These are phyloP conservation scores for Xyrichtys novacula DNA, from an alignment of 2,797 vertebrate genomes.

Conservation along the genomic window DNA sequence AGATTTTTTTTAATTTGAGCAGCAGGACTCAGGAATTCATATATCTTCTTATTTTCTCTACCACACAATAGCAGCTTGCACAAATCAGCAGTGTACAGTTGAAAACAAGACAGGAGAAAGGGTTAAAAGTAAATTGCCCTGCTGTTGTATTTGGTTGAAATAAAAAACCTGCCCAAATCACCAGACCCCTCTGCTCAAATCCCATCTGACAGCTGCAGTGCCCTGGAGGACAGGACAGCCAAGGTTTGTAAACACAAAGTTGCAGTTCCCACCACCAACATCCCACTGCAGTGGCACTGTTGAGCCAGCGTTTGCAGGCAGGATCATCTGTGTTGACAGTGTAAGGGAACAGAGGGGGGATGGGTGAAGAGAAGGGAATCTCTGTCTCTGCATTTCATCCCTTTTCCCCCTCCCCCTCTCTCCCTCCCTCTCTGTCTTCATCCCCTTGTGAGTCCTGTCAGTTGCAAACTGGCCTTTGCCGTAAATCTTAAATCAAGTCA, in stretches of 20 bases:
- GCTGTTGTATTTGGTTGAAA: constrained; percentile 34
- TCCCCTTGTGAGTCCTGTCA: constrained; percentile 43
- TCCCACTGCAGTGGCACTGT: constrained; percentile 71
- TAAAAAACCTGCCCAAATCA: constrained; percentile 41
- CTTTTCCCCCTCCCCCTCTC: background rate
- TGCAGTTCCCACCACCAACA: constrained; percentile 61
- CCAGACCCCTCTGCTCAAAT: constrained; percentile 34
- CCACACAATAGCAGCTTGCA: constrained; percentile 9
- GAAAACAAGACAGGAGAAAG: background rate
- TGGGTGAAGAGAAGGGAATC: constrained; percentile 59
- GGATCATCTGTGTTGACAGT: constrained; percentile 62
- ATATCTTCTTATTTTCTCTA: background rate
- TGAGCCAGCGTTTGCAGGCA: constrained; percentile 42
- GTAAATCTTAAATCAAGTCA: constrained; percentile 53
- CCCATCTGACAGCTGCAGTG: constrained; percentile 62
- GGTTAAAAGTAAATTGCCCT: background rate
- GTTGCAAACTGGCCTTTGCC: constrained; percentile 53
- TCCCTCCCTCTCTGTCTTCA: background rate
- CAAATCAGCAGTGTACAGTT: background rate
- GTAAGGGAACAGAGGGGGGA: constrained; percentile 54
- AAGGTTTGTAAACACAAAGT: constrained; percentile 65
- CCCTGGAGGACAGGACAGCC: constrained; percentile 28
- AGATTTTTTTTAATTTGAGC: no score
- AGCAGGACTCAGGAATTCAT: no score
- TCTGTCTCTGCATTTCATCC: constrained; percentile 55